A percentile compares a stretch with the other conserved stretches of the same genome.
Conservation (phyloP, 2,797 vertebrate genomes). For the Sparus aurata region DNA sequence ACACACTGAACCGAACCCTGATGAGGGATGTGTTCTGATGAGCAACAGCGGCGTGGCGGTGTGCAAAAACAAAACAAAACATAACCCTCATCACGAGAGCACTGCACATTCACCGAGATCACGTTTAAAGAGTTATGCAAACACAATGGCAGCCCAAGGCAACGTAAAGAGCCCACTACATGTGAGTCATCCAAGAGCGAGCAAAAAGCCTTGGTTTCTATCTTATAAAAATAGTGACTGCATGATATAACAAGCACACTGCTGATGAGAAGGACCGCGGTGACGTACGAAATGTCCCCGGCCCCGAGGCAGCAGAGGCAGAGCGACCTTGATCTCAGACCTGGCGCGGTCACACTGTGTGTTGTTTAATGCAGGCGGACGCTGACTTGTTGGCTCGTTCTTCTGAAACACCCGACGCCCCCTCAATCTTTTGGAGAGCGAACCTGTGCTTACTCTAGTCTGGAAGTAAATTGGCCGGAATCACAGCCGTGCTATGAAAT, state of each 20-base stretch:
- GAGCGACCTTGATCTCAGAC: slow-evolving; percentile 49
- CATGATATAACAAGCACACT: slow-evolving; percentile 58
- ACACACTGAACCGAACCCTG: neutral
- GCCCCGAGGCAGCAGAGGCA: slow-evolving; percentile 39
- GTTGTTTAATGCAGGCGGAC: slow-evolving; percentile 12
- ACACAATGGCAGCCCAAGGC: slow-evolving; percentile 47
- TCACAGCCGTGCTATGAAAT: slow-evolving; percentile 21
- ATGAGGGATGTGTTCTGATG: neutral
- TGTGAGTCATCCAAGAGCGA: slow-evolving; percentile 60
- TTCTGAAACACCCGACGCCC: neutral
- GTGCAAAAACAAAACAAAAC: slow-evolving; percentile 12
- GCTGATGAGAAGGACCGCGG: slow-evolving; percentile 48
- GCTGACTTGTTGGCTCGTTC: neutral
- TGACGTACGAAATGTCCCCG: slow-evolving; percentile 55
- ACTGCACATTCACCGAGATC: slow-evolving; percentile 4
- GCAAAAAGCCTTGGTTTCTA: slow-evolving; percentile 59
- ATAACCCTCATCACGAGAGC: neutral
- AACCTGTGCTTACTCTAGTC: neutral
- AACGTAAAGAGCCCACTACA: slow-evolving; percentile 26
- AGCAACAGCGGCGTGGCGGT: neutral
- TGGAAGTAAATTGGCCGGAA: slow-evolving; percentile 16
- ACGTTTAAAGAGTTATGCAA: slow-evolving; percentile 50
- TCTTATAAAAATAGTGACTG: slow-evolving; percentile 67
- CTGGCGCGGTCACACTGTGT: neutral
- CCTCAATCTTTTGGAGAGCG: slow-evolving; percentile 2